Evolutionary conservation across 2,888 invertebrate genomes (phyloP), one percentile per base, ranked within the genome.

Genomic region (Palloptera scutellata): DNA sequence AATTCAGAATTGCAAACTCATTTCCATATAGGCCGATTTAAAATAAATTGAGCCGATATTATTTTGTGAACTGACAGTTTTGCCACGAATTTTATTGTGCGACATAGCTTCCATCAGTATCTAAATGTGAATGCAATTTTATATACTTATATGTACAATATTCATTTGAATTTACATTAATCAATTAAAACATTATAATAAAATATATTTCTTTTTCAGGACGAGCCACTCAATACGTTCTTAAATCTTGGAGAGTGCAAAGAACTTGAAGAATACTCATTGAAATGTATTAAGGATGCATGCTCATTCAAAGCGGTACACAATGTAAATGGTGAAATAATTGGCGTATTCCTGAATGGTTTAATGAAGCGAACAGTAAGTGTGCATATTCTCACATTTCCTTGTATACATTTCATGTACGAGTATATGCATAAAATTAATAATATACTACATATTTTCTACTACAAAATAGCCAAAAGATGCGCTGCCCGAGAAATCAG

Each of bases 221-320:
- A 85, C 73, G 85, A 85, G 67, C 85, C 85, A 20, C 75, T 85
- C 9, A 85, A 85, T 70, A 81, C 80, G 30, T 84, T 71, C 68
- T 74, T 85, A 0, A 74, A 85, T 67, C 76, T 85, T 59, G 85
- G 84, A 13, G 84, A 85, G 65, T 85, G 85, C 73, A 70, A 78
- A 19, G 88, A 88, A 70, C 81, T 89, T 54, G 89, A 89, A 76
- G 83, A 87, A 40, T 89, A 87, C 72, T 87, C 88, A 41, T 74
- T 85, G 52, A 84, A 86, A 55, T 85, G 87, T 19, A 81, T 89
- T n/a, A 81, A 83, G 41, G 88, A 88, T 67, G 86, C 86, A 64
- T 84, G 88, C 70, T 88, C 88, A 10, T 83, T 87, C 41, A 88
- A 88, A 82, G 89, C 88, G 0, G 86, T 88, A 1, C 83, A 87